A percentile compares a stretch with the other conserved stretches of the same genome.
phyloP scores from a whole-genome alignment of 2,113 vertebrate genomes.

The Cololabis saira region DNA sequence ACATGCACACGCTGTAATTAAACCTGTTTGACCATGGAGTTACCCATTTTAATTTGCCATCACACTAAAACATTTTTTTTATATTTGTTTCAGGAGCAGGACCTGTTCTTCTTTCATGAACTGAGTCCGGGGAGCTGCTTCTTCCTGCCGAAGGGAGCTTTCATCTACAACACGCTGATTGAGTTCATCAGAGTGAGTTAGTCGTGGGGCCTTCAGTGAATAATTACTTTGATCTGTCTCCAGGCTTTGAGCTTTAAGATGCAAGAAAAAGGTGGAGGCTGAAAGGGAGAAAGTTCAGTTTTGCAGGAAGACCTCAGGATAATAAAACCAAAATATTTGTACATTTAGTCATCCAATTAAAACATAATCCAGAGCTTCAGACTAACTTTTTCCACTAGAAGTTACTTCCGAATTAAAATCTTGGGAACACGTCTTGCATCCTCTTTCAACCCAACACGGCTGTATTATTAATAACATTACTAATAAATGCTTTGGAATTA shows the following conservation, averaged over 20 bases:
- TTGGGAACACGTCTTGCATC: not conserved
- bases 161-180: conserved; percentile 92
- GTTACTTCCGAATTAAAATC: not conserved
- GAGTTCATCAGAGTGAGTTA: conserved; percentile 92
- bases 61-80: conserved; percentile 9
- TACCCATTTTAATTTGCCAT: conserved; percentile 2
- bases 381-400: not conserved
- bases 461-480: not conserved
- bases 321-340: not conserved
- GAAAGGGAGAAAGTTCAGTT: conserved; percentile 12
- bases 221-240: conserved; percentile 23
- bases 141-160: conserved; percentile 95
- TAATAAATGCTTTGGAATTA: not conserved
- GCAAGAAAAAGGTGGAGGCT: not conserved
- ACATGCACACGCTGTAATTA: not conserved
- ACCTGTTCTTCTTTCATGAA: conserved; percentile 98
- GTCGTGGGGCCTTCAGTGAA: conserved; percentile 4
- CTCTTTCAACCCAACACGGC: not conserved
- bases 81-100: conserved; percentile 88
- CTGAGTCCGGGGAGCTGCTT: conserved; percentile 98
- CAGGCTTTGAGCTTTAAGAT: conserved; percentile 14
- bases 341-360: not conserved
- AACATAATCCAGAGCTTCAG: not conserved
- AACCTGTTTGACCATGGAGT: conserved; percentile 22
- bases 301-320: conserved; percentile 6